These are phyloP conservation scores for Ictalurus furcatus DNA, from an alignment of 2,113 vertebrate species.

Conservation along the genomic window DNA sequence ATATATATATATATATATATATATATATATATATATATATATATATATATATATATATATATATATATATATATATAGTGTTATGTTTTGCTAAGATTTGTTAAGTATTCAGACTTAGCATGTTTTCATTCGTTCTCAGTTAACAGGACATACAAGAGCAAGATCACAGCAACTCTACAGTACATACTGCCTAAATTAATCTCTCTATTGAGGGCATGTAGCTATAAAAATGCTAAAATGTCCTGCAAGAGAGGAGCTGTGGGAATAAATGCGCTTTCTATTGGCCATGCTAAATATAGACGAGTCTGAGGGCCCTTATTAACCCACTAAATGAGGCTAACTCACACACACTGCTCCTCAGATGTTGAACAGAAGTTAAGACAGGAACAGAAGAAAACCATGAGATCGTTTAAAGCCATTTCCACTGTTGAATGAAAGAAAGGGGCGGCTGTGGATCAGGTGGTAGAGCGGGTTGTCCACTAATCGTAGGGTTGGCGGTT, in stretches of 20 bases:
- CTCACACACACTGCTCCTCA: slow-evolving; percentile 13
- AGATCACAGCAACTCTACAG: neutral
- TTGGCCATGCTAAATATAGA: slow-evolving; percentile 36
- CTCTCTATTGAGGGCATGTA: slow-evolving; percentile 36
- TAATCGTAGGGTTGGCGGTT: too few relatives aligned
- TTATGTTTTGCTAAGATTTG: neutral
- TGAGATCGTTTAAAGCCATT: neutral
- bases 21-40: too few relatives aligned
- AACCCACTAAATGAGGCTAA: slow-evolving; percentile 44
- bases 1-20: neutral
- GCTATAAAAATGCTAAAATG: slow-evolving; percentile 28
- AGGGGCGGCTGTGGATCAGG: too few relatives aligned
- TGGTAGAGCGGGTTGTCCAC: too few relatives aligned
- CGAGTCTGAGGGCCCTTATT: slow-evolving; percentile 35
- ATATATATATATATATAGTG: neutral
- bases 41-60: neutral
- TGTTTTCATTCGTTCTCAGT: slow-evolving; percentile 21
- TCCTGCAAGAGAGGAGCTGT: slow-evolving; percentile 24
- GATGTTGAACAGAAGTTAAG: slow-evolving; percentile 1
- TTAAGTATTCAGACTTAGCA: neutral
- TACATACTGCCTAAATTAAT: neutral
- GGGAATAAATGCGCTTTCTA: slow-evolving; percentile 36
- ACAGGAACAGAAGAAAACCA: slow-evolving; percentile 5
- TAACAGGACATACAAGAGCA: neutral
- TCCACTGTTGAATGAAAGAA: neutral